These are phyloP conservation scores for Fratercula arctica DNA, from an alignment of 2,797 vertebrate species.

Conservation along the genomic window DNA sequence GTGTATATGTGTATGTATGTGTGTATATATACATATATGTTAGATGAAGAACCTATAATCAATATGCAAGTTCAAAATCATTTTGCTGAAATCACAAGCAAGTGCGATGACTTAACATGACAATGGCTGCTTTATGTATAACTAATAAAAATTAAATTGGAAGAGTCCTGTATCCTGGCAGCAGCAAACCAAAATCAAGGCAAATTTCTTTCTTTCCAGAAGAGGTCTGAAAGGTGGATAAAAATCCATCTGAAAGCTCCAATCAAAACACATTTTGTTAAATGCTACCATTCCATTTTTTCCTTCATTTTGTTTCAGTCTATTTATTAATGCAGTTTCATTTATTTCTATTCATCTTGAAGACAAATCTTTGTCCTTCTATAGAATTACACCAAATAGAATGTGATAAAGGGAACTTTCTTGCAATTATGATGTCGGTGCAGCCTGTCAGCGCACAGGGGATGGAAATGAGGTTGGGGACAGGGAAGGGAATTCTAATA, in stretches of 20 bases:
- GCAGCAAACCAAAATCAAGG: conserved; percentile 72
- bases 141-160: conserved; percentile 82
- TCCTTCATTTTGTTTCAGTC: conserved; percentile 78
- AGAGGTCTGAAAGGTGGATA: conserved; percentile 70
- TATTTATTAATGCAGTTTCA: conserved; percentile 80
- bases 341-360: conserved; percentile 82
- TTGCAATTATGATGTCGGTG: conserved; percentile 81
- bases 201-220: conserved; percentile 66
- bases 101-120: conserved; percentile 76
- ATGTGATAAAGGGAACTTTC: conserved; percentile 84
- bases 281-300: conserved; percentile 68
- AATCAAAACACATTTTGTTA: conserved; percentile 78
- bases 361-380: conserved; percentile 82
- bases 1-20: neutral
- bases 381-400: conserved; percentile 82
- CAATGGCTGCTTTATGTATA: conserved; percentile 73
- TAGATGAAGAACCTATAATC: conserved; percentile 67
- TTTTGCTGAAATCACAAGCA: conserved; percentile 78
- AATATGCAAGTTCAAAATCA: conserved; percentile 71
- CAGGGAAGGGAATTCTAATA: conserved; percentile 82
- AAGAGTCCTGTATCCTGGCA: conserved; percentile 65
- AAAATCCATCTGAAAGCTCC: conserved; percentile 72
- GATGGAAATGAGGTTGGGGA: conserved; percentile 82
- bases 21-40: conserved; percentile 43
- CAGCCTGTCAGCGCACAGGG: conserved; percentile 77